Evolutionary conservation across 2,888 invertebrate genomes (phyloP).

Genomic region (Drosophila falleni): DNA sequence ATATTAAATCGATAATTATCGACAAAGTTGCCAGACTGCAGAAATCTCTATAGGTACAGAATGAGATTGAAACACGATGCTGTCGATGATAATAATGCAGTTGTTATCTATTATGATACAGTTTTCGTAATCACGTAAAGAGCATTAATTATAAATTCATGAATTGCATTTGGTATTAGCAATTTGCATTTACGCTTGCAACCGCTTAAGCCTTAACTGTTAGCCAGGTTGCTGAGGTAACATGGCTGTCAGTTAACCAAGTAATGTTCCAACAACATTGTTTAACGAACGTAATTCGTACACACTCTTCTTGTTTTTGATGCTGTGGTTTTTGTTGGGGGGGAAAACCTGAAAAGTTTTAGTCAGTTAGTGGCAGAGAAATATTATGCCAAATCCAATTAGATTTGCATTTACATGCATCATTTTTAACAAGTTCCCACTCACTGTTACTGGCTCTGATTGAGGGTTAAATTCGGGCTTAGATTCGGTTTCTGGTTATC

Average conservation of each 20-base stretch:
- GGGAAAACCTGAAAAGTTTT: slow-evolving; percentile 28
- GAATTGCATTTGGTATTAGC: slow-evolving; percentile 4
- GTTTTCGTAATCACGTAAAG: slow-evolving; percentile 2
- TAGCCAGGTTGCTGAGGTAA: background rate
- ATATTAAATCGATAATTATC: no score
- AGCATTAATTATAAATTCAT: slow-evolving; percentile 19
- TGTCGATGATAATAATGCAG: background rate
- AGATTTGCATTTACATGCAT: slow-evolving; percentile 52
- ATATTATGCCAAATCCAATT: slow-evolving; percentile 58
- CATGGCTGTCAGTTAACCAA: background rate
- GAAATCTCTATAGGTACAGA: background rate
- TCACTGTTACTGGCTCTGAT: background rate
- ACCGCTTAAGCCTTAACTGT: background rate
- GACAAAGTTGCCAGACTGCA: background rate
- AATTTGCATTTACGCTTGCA: slow-evolving; percentile 2
- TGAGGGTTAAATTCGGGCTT: background rate
- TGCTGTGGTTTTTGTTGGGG: slow-evolving; percentile 3
- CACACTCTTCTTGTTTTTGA: background rate
- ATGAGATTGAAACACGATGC: slow-evolving; percentile 1
- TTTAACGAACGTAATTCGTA: slow-evolving; percentile 25
- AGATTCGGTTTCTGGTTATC: slow-evolving; percentile 19
- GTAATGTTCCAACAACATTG: slow-evolving; percentile 5
- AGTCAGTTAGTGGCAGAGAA: background rate
- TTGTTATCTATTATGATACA: background rate
- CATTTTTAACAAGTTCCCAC: slow-evolving; percentile 13